Evolutionary conservation across 35 echinoderm and acorn worm genomes (phyloP).

Genomic region (Heliocidaris erythrogramma): DNA sequence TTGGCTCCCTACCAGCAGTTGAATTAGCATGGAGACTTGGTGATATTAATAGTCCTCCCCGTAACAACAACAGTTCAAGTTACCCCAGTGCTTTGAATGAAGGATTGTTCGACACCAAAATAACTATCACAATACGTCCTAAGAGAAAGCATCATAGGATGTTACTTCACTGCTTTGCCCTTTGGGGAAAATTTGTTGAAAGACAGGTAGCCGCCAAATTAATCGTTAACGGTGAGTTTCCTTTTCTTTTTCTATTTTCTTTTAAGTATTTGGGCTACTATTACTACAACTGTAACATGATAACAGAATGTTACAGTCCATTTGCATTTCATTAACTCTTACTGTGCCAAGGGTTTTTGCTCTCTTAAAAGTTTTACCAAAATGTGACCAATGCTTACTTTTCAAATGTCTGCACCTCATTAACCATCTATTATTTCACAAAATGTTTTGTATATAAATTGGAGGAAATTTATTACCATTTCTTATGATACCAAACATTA

Average conservation of each 20-base stretch:
- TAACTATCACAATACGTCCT: neutral
- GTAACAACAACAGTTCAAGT: neutral
- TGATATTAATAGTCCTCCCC: neutral
- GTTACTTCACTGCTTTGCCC: neutral
- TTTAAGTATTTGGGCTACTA: no score
- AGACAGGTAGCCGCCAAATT: neutral
- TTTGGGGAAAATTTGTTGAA: neutral
- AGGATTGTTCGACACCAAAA: neutral
- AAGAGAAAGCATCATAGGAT: neutral
- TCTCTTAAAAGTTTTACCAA: no score
- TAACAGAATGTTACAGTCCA: no score
- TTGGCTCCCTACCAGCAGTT: neutral
- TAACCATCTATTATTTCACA: no score
- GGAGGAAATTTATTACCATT: no score
- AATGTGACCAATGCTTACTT: no score
- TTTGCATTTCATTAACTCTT: no score
- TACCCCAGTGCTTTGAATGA: neutral
- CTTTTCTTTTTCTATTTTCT: neutral
- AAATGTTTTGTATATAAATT: no score
- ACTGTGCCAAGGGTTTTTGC: no score
- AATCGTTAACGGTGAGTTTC: neutral
- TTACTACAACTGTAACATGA: no score
- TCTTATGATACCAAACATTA: no score
- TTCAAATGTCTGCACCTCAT: no score
- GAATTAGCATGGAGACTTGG: neutral